These are phyloP conservation scores for Xestia xanthographa DNA, from an alignment of 2,888 invertebrate species.

Conservation along the genomic window DNA sequence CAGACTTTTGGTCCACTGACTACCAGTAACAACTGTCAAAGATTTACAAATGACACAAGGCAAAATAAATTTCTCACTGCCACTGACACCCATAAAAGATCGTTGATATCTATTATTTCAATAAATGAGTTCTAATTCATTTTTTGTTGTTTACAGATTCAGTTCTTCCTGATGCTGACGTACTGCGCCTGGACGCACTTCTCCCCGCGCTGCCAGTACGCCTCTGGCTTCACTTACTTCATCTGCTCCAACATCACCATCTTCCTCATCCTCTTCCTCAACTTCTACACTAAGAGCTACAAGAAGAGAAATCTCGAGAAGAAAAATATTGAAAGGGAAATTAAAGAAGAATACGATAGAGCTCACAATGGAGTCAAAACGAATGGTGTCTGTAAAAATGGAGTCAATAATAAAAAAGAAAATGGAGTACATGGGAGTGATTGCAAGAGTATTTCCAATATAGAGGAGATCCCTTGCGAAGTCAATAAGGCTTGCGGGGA, in stretches of 20 bases:
- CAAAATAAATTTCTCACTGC: too few relatives aligned
- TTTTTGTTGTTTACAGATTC: constrained; percentile 87
- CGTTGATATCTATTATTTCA: neutral
- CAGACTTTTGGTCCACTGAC: neutral
- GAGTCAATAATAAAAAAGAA: constrained; percentile 69
- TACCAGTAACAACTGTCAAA: too few relatives aligned
- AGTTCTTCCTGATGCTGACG: constrained; percentile 92
- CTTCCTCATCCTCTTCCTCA: constrained; percentile 92
- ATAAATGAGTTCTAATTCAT: neutral
- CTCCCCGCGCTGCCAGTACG: constrained; percentile 91
- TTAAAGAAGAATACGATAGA: constrained; percentile 72
- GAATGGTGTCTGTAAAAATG: constrained; percentile 70
- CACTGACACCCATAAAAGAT: neutral
- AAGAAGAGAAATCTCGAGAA: constrained; percentile 78
- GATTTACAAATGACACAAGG: too few relatives aligned
- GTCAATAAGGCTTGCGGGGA: constrained; percentile 82
- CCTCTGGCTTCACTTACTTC: constrained; percentile 90
- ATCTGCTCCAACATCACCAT: constrained; percentile 90
- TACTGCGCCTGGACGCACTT: constrained; percentile 91
- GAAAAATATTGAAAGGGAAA: constrained; percentile 75
- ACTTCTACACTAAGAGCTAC: constrained; percentile 92
- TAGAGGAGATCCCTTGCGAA: constrained; percentile 80
- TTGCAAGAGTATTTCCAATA: constrained; percentile 70
- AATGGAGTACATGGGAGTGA: constrained; percentile 71
- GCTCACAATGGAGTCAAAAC: constrained; percentile 71